Evolutionary conservation across 2,797 vertebrate genomes (phyloP).

Genomic region (Sylvia borin): DNA sequence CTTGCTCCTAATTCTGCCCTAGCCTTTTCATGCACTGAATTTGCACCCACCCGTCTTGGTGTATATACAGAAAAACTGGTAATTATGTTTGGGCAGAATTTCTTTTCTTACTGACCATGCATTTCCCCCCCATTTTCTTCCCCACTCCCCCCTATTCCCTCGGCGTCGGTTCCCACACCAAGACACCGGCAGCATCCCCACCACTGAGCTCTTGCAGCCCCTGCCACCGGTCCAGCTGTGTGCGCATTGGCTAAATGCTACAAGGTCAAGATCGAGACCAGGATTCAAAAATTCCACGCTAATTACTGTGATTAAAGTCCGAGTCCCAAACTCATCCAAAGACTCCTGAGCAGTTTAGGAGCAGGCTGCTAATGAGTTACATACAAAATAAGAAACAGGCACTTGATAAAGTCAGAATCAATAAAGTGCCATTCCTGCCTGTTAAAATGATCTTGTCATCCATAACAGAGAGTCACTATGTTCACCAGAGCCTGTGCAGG

Average conservation of each 20-base stretch:
- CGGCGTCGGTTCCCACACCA: neutral
- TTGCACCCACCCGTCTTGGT: neutral
- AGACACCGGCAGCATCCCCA: slow-evolving; percentile 11
- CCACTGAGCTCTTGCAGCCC: neutral
- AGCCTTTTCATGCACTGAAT: neutral
- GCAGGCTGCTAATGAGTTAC: slow-evolving; percentile 27
- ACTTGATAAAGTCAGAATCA: slow-evolving; percentile 53
- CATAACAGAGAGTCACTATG: neutral
- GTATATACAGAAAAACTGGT: neutral
- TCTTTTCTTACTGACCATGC: neutral
- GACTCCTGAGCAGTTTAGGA: slow-evolving; percentile 29
- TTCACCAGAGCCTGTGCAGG: neutral
- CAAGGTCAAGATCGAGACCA: slow-evolving; percentile 54
- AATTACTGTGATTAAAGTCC: slow-evolving; percentile 68
- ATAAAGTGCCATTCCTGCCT: slow-evolving; percentile 18
- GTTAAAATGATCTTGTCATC: slow-evolving; percentile 28
- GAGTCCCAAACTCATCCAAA: slow-evolving; percentile 28
- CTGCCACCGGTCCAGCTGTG: slow-evolving; percentile 1
- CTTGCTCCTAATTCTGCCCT: neutral
- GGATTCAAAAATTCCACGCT: slow-evolving; percentile 65
- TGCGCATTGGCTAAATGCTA: slow-evolving; percentile 2
- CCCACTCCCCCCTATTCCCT: neutral
- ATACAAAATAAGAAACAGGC: slow-evolving; percentile 39
- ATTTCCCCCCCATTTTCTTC: neutral
- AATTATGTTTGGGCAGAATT: neutral